Conservation (phyloP, 2,888 invertebrate genomes). For the Tribolium freemani region DNA sequence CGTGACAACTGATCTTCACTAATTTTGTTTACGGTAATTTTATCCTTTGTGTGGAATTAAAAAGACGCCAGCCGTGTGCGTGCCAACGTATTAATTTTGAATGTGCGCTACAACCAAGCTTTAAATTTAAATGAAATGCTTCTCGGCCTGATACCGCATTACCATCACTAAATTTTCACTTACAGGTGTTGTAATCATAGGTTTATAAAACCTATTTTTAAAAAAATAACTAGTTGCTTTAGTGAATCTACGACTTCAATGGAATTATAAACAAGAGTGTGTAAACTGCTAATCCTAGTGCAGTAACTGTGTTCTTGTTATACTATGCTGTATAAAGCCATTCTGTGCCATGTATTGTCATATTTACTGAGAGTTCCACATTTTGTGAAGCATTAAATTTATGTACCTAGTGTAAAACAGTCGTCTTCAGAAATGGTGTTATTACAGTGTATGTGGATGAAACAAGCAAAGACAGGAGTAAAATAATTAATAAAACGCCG, state of each 20-base stretch:
- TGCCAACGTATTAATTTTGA: slow-evolving; percentile 25
- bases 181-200: not conserved
- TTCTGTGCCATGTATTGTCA: slow-evolving; percentile 15
- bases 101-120: slow-evolving; percentile 1
- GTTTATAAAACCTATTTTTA: too few relatives aligned
- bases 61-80: slow-evolving; percentile 13
- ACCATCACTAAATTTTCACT: slow-evolving; percentile 4
- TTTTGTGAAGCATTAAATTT: slow-evolving; percentile 21
- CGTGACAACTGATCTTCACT: slow-evolving; percentile 33
- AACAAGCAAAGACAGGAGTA: not conserved
- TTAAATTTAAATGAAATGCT: slow-evolving; percentile 13
- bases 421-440: slow-evolving; percentile 16
- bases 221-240: too few relatives aligned
- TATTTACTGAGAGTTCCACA: slow-evolving; percentile 23
- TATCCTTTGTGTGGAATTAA: slow-evolving; percentile 27
- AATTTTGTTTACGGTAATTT: slow-evolving; percentile 38
- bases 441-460: not conserved
- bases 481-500: too few relatives aligned
- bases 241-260: slow-evolving; percentile 11
- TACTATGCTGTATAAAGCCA: not conserved
- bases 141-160: not conserved
- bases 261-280: slow-evolving; percentile 13
- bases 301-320: slow-evolving; percentile 3
- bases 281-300: slow-evolving; percentile 19
- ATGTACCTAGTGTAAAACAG: not conserved